Evolutionary conservation across 1,140 invertebrate genomes (phyloP).

Genomic region (Sycobia sp.): DNA sequence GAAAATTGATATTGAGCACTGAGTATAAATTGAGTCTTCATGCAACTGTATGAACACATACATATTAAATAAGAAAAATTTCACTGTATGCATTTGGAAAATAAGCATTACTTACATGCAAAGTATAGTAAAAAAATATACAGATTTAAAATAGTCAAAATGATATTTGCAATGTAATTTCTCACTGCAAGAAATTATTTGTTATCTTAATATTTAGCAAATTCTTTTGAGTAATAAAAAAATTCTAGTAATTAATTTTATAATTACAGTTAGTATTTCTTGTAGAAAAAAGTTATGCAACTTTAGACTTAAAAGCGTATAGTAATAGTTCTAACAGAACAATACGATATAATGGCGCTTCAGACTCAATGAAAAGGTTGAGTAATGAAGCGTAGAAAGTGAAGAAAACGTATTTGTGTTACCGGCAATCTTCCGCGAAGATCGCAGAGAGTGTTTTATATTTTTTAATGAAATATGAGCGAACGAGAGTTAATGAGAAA

Average conservation of each 20-base stretch:
- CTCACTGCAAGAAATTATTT: conserved; percentile 1
- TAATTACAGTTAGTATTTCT: background rate
- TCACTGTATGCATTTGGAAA: conserved; percentile 64
- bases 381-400: too few species aligned
- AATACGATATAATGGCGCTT: too few species aligned
- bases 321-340: too few species aligned
- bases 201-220: background rate
- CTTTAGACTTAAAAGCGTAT: background rate
- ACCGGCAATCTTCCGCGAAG: conserved; percentile 30
- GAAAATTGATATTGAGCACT: background rate
- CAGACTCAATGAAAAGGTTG: too few species aligned
- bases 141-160: conserved; percentile 14
- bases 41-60: background rate
- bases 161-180: conserved; percentile 9
- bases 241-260: background rate
- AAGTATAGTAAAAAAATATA: conserved; percentile 77
- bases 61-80: background rate
- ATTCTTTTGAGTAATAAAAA: background rate
- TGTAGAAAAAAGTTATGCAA: background rate
- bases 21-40: background rate
- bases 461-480: conserved; percentile 24
- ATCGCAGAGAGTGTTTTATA: conserved; percentile 26
- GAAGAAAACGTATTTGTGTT: conserved; percentile 18
- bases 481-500: background rate
- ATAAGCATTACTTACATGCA: conserved; percentile 86